A percentile compares a stretch with the other conserved stretches of the same genome.
phyloP scores from a whole-genome alignment of 2,797 vertebrate genomes.

The Peromyscus melanophrys region DNA sequence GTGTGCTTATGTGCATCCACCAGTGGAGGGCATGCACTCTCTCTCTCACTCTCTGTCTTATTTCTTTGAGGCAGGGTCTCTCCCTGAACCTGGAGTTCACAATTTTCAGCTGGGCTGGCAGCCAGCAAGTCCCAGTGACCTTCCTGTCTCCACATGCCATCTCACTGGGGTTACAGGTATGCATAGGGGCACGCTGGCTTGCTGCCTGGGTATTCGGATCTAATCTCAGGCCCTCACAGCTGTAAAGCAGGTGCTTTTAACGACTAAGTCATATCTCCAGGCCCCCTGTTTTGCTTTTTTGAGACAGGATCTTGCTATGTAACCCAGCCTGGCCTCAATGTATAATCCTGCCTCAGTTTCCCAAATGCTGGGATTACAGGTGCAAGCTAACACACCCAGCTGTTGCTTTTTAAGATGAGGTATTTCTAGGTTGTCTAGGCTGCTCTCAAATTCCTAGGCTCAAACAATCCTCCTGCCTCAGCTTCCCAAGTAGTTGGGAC shows the following conservation, averaged over 20 bases:
- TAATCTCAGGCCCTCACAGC: neutral
- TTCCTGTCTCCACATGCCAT: neutral
- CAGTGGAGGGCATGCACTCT: neutral
- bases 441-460: neutral
- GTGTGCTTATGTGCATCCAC: too few species aligned
- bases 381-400: neutral
- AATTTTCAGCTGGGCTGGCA: neutral
- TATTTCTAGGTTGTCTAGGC: neutral
- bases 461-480: neutral
- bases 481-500: neutral
- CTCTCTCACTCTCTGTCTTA: neutral
- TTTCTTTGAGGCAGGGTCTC: neutral
- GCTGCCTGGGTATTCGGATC: neutral
- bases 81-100: neutral
- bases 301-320: neutral
- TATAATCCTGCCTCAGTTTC: neutral
- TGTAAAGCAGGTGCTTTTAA: neutral
- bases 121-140: neutral
- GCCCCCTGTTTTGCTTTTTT: neutral
- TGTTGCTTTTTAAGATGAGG: neutral
- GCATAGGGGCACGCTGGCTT: neutral
- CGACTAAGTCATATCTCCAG: neutral
- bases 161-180: too few species aligned
- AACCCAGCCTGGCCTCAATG: neutral
- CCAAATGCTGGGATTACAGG: neutral